phyloP scores from a whole-genome alignment of 2,888 invertebrate species.

The Xanthostigma xanthostigma region DNA sequence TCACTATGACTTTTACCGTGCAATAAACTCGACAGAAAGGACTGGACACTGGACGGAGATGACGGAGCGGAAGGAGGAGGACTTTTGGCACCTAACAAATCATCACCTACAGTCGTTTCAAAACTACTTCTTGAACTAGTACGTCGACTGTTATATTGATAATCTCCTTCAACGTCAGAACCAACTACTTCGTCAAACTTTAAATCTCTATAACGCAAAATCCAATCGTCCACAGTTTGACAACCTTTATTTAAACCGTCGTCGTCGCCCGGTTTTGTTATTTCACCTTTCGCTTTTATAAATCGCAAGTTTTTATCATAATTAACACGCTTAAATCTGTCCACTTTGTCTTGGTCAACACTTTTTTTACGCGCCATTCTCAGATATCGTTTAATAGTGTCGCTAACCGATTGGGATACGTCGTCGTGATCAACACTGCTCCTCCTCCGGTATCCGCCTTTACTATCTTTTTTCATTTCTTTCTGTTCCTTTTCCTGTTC shows the following conservation, averaged over 20 bases:
- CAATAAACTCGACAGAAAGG: constrained; percentile 45
- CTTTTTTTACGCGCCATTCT: constrained; percentile 81
- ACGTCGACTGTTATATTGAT: constrained; percentile 23
- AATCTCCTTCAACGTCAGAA: neutral
- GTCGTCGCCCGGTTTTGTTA: constrained; percentile 61
- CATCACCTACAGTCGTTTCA: constrained; percentile 30
- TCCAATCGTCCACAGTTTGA: constrained; percentile 68
- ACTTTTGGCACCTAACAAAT: constrained; percentile 8
- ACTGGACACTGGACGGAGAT: constrained; percentile 36
- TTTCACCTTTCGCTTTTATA: constrained; percentile 64
- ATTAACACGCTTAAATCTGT: constrained; percentile 74
- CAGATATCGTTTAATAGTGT: constrained; percentile 72
- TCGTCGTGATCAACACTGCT: constrained; percentile 75
- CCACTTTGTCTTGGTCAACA: constrained; percentile 63
- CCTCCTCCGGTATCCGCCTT: constrained; percentile 37
- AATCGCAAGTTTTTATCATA: constrained; percentile 73
- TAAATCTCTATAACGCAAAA: constrained; percentile 37
- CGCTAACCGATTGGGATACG: constrained; percentile 73
- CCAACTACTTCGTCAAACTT: constrained; percentile 25
- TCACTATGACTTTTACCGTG: constrained; percentile 33
- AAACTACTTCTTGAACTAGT: constrained; percentile 38
- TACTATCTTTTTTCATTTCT: constrained; percentile 28
- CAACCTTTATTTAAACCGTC: constrained; percentile 61
- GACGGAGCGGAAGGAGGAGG: constrained; percentile 24
- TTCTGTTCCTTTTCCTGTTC: constrained; percentile 35